phyloP scores from a whole-genome alignment of 2,113 vertebrate genomes.

The Percina caprodes region DNA sequence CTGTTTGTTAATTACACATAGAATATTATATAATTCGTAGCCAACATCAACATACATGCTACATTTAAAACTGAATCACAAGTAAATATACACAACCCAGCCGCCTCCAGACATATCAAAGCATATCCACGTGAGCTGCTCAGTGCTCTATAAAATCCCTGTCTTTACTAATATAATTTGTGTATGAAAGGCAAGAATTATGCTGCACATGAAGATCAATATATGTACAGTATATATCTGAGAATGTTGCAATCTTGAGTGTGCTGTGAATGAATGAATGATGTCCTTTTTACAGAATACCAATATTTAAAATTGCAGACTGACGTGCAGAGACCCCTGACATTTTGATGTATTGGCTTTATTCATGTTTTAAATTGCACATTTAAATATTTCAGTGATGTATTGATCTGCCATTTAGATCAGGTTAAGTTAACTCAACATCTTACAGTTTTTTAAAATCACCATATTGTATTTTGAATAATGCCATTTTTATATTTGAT shows the following conservation, averaged over 20 bases:
- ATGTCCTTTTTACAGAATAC: neutral
- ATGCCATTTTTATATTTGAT: neutral
- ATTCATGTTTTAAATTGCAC: neutral
- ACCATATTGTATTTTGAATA: neutral
- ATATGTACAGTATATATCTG: neutral
- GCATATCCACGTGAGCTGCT: neutral
- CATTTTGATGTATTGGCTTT: neutral
- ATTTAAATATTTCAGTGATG: neutral
- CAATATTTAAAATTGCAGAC: neutral
- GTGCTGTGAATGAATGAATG: neutral
- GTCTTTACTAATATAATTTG: neutral
- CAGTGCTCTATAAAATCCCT: neutral
- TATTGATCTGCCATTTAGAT: neutral
- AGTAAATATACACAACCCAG: neutral
- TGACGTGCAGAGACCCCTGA: neutral
- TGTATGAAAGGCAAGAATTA: neutral
- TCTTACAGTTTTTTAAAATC: neutral
- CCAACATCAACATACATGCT: neutral
- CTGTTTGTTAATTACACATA: neutral
- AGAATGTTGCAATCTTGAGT: neutral
- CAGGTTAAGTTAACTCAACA: neutral
- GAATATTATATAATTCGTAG: neutral
- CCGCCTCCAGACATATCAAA: neutral
- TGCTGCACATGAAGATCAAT: neutral
- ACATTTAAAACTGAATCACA: neutral